Conservation (phyloP, 1,140 invertebrate genomes). For the Asobara japonica region DNA sequence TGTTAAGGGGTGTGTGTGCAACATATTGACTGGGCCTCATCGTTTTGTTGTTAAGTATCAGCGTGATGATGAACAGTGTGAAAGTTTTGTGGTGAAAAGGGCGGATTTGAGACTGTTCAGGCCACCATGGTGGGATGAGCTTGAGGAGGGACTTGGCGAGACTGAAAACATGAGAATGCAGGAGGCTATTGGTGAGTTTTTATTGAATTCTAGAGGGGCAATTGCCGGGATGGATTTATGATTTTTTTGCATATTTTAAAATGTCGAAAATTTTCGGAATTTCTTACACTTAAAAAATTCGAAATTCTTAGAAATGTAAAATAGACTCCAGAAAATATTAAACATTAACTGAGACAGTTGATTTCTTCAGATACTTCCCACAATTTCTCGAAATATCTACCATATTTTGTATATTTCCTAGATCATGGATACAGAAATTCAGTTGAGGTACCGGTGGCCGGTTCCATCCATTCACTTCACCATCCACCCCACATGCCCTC, state of each 20-base stretch:
- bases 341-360: too few relatives aligned
- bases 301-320: too few relatives aligned
- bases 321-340: too few relatives aligned
- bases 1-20: conserved; percentile 84
- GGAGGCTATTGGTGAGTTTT: conserved; percentile 47
- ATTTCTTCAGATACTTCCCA: too few relatives aligned
- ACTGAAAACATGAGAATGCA: conserved; percentile 51
- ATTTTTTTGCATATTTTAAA: not conserved
- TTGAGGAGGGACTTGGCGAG: conserved; percentile 74
- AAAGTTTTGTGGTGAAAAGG: conserved; percentile 75
- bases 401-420: conserved; percentile 30
- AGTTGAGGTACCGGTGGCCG: conserved; percentile 54
- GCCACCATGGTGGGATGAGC: conserved; percentile 95
- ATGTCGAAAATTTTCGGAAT: not conserved
- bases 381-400: not conserved
- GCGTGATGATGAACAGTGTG: conserved; percentile 61
- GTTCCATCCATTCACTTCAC: conserved; percentile 58
- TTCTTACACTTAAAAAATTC: too few relatives aligned
- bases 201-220: not conserved
- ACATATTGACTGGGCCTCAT: conserved; percentile 76
- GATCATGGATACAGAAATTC: conserved; percentile 61
- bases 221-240: not conserved
- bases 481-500: conserved; percentile 56
- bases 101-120: conserved; percentile 89
- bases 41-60: conserved; percentile 82